Base-by-base conservation (phyloP, 2,797 vertebrate species). In the Salmo trutta region DNA sequence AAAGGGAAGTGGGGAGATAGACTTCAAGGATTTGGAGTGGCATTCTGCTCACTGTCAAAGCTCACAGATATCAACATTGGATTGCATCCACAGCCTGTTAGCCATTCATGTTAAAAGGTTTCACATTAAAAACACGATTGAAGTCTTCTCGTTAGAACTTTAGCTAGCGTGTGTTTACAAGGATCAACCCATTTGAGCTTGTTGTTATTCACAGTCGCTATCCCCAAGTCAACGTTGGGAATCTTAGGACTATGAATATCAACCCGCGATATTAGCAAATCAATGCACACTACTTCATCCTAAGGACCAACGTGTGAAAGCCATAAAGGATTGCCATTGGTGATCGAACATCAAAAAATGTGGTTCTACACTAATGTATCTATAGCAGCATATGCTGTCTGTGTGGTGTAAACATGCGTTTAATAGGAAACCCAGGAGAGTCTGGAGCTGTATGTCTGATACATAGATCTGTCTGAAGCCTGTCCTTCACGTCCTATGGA, bases 21-120 rank as follows among this genome's bases (percentile, higher is more conserved):
- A 80, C 77, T 71, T 80, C 64, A 72, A 64, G 67, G 53, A 24
- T 77, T 80, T 69, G 70, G 75, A 79, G 56, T 73, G 27, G 52
- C 59, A 72, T 71, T 71, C 21, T 16, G 19, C 65, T 73, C 3
- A 5, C 52, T 76, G 62, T 75, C 62, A 29, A 52, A 29, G 21
- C 59, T 52, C 53, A 54, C 51, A 72, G 4, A 72, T 29, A 54
- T 53, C 71, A 54, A 24, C 17, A 29, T 4, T 27, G 52, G 6
- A 29, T 8, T 52, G 53, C 3, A 17, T 19, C 24, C 51, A 54
- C 31, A 36, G 67, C 17, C 67, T 19, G n/a, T 51, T 51, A 52
- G 70, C 70, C 21, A 21, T 52, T 52, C 41, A 21, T 68, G 66
- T 33, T 41, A 17, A 69, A 69, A 47, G 47, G 69, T 24, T 52